These are phyloP conservation scores for Zoanthus gigantus DNA, from an alignment of 92 coral and sea anemone genomes.

Conservation along the genomic window DNA sequence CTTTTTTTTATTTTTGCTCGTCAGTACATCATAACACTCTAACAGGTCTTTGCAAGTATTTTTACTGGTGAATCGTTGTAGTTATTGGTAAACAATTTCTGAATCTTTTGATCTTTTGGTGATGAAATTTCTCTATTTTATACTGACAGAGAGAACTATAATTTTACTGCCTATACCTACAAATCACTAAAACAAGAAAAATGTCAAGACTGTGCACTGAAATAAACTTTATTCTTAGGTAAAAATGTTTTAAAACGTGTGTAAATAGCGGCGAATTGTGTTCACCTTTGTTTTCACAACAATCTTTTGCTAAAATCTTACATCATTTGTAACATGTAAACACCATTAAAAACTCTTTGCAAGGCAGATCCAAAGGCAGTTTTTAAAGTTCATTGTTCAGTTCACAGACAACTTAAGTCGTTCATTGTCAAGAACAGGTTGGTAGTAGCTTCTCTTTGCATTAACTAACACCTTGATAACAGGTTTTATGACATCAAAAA, in stretches of 20 bases:
- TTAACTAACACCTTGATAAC: not conserved
- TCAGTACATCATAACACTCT: not conserved
- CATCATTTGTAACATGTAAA: conserved; percentile 47
- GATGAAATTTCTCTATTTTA: not conserved
- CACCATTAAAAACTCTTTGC: conserved; percentile 29
- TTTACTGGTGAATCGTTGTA: conserved; percentile 10
- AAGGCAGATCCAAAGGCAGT: conserved; percentile 16
- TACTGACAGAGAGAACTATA: not conserved
- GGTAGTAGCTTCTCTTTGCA: not conserved
- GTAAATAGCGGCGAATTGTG: not conserved
- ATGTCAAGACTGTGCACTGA: not conserved
- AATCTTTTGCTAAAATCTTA: conserved; percentile 34
- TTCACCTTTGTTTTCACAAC: conserved; percentile 25
- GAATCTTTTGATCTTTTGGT: not conserved
- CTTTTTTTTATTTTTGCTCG: not conserved
- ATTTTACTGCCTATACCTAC: not conserved
- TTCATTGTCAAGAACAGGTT: conserved; percentile 30
- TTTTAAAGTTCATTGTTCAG: conserved; percentile 5
- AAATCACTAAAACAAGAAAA: not conserved
- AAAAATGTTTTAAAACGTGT: conserved; percentile 35
- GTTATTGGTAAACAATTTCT: not conserved
- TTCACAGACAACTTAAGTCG: conserved; percentile 25
- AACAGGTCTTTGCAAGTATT: conserved; percentile 30
- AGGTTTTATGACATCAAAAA: not conserved
- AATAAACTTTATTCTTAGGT: not conserved